phyloP scores from a whole-genome alignment of 2,113 vertebrate species.

The Mus musculus region GRCm39 chr3:128461501-128462000 shows the following conservation, averaged over 20 bases:
- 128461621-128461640: not conserved
- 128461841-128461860: not conserved
- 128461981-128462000: not conserved
- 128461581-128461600: not conserved
- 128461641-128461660: not conserved
- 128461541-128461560: not conserved
- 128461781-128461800: not conserved
- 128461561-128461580: too few species aligned
- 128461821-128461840: not conserved
- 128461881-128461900: not conserved
- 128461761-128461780: not conserved
- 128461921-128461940: not conserved
- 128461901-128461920: slow-evolving; percentile 34
- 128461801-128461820: not conserved
- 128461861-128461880: not conserved
- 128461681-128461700: not conserved
- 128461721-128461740: not conserved
- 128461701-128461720: rapidly evolving
- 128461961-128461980: not conserved
- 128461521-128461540: too few species aligned
- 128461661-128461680: not conserved
- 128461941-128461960: not conserved
- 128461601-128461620: not conserved
- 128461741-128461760: not conserved
- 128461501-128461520: too few species aligned